Conservation (phyloP, 2,113 vertebrate species). For the Megaleporinus macrocephalus region DNA sequence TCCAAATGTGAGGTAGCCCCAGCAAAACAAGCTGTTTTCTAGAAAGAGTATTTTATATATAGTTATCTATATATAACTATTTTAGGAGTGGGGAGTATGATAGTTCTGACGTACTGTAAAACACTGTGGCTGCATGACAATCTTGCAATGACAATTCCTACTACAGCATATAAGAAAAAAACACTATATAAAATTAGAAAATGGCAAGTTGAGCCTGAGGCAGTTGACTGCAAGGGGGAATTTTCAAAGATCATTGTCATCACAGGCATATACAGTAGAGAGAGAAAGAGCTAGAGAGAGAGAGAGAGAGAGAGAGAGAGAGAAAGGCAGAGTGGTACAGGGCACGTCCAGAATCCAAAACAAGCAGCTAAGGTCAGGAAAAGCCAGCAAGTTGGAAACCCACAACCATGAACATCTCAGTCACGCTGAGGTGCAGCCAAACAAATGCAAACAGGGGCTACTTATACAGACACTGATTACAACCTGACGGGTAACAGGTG, state of each 20-base stretch:
- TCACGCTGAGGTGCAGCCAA: not conserved
- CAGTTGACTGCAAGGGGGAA: not conserved
- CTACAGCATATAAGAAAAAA: no score
- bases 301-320: no score
- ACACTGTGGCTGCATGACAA: not conserved
- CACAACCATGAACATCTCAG: not conserved
- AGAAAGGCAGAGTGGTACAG: not conserved
- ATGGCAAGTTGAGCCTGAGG: not conserved
- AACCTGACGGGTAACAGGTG: not conserved
- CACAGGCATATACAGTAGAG: not conserved
- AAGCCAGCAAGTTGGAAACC: not conserved
- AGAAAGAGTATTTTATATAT: no score
- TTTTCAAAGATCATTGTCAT: not conserved
- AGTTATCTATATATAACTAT: no score
- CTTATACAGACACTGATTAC: conserved; percentile 6
- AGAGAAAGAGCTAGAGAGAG: not conserved
- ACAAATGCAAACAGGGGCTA: not conserved
- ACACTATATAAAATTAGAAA: not conserved
- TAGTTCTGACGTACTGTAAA: not conserved
- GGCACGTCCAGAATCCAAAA: not conserved
- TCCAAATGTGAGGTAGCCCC: no score
- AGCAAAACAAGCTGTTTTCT: no score
- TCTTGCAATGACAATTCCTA: not conserved
- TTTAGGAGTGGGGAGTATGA: not conserved
- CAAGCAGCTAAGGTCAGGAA: not conserved